Evolutionary conservation across 2,113 vertebrate species (phyloP), one percentile per base, ranked within the genome.

Genomic region (Microtus oregoni): DNA sequence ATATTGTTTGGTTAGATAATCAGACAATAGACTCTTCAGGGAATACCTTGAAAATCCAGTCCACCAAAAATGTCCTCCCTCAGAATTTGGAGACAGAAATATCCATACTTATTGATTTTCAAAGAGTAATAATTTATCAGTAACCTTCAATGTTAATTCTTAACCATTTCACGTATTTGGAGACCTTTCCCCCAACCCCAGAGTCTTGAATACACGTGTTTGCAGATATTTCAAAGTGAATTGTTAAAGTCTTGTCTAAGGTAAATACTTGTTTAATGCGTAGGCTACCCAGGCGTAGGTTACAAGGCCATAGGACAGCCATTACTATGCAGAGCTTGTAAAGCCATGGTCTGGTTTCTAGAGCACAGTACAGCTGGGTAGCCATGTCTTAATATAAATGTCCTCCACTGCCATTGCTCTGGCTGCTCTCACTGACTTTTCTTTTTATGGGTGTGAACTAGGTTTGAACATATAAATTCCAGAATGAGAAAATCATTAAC

Each of bases 121-220:
- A 76, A 89, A 94, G 30, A 55, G 73, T 78, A 91, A 91, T 75
- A 35, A 68, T 15, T 1, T 86, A 78, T 83, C 88, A 79, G 86
- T 92, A 96, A 90, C 55, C 20, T 75, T 81, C 24, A 87, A 7
- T 47, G 7, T 47, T 86, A n/a, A 90, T 68, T 14, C 20, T 28
- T 94, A 67, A 91, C 28, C 32, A 68, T 47, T 93, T 91, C 19
- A 92, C n/a, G 63, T 91, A 82, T 73, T 91, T 50, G 38, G 63
- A 93, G 70, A 77, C 52, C 67, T 38, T 44, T 24, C 3, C 35
- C 30, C 58, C 7, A 61, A 44, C 77, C 81, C 67, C 14, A 4
- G 47, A 5, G 92, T 7, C 22, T 82, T 90, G 65, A 91, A 47
- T 67, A 81, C 30, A 24, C 94, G 79, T 90, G 19, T 76, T 26